phyloP scores from a whole-genome alignment of 2,888 invertebrate genomes.

The Pachycephus smyrnensis region DNA sequence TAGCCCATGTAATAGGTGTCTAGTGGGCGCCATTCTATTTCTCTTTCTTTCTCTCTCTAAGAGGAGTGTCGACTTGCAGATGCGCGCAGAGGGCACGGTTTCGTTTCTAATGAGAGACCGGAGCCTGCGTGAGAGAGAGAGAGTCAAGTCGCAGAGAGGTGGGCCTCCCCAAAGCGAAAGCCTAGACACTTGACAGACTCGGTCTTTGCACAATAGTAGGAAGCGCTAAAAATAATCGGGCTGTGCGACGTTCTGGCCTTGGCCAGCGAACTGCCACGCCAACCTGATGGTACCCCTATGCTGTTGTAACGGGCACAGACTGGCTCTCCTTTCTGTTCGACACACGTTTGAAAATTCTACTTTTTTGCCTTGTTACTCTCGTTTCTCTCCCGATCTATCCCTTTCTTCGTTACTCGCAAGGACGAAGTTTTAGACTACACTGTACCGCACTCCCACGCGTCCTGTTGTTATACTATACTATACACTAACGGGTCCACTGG shows the following conservation, averaged over 20 bases:
- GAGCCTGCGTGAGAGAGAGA: neutral
- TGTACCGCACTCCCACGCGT: neutral
- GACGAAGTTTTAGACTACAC: neutral
- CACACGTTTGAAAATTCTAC: neutral
- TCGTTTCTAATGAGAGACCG: neutral
- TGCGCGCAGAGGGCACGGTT: neutral
- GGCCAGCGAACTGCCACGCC: slow-evolving; percentile 47
- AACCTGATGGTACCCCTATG: slow-evolving; percentile 37
- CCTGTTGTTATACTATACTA: neutral
- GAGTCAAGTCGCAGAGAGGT: slow-evolving; percentile 16
- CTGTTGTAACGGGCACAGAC: neutral
- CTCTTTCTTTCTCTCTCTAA: neutral
- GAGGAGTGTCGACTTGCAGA: neutral
- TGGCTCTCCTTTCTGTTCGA: neutral
- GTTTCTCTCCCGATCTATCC: neutral
- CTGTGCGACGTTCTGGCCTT: slow-evolving; percentile 47
- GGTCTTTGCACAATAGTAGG: slow-evolving; percentile 54
- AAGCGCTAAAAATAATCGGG: slow-evolving; percentile 52
- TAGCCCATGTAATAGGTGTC: neutral
- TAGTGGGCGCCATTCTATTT: neutral
- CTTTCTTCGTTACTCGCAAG: neutral
- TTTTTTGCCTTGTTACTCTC: neutral
- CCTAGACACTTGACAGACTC: slow-evolving; percentile 56
- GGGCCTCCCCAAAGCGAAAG: slow-evolving; percentile 35
- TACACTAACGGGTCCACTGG: neutral